Percentiles rank a stretch among this genome's conserved stretches.
Conservation (phyloP, 2,797 vertebrate species). For the Fundulus diaphanus region DNA sequence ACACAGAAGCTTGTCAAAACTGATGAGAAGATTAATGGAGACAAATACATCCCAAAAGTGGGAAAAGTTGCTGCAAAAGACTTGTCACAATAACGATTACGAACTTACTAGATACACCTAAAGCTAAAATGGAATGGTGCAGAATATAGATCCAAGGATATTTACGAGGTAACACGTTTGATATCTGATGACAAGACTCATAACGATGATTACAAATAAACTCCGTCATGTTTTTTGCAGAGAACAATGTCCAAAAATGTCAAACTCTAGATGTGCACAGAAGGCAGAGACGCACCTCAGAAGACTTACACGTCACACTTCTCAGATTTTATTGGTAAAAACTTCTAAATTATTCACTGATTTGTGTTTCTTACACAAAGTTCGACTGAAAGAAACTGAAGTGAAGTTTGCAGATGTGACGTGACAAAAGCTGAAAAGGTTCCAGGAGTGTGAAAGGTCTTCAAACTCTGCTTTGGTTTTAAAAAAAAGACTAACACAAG, state of each 20-base stretch:
- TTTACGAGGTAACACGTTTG: background rate
- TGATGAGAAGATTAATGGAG: too few species aligned
- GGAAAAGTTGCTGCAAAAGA: background rate
- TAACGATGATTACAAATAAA: background rate
- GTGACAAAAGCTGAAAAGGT: too few species aligned
- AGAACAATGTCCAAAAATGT: too few species aligned
- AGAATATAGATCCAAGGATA: background rate
- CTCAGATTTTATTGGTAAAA: background rate
- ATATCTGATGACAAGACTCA: background rate
- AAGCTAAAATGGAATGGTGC: background rate
- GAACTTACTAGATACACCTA: background rate
- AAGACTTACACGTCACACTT: background rate
- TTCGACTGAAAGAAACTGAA: too few species aligned
- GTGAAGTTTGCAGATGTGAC: too few species aligned
- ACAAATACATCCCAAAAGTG: too few species aligned
- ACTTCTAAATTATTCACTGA: background rate
- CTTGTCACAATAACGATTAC: background rate
- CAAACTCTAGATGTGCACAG: background rate
- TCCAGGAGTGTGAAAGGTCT: too few species aligned
- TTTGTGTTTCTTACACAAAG: background rate
- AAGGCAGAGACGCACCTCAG: too few species aligned
- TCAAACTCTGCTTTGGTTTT: too few species aligned
- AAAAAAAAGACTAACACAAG: too few species aligned
- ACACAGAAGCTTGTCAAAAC: too few species aligned
- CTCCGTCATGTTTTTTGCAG: background rate